A percentile compares a stretch with the other conserved stretches of the same genome.
Evolutionary conservation across 2,888 invertebrate genomes (phyloP).

Genomic region (Lagria hirta): DNA sequence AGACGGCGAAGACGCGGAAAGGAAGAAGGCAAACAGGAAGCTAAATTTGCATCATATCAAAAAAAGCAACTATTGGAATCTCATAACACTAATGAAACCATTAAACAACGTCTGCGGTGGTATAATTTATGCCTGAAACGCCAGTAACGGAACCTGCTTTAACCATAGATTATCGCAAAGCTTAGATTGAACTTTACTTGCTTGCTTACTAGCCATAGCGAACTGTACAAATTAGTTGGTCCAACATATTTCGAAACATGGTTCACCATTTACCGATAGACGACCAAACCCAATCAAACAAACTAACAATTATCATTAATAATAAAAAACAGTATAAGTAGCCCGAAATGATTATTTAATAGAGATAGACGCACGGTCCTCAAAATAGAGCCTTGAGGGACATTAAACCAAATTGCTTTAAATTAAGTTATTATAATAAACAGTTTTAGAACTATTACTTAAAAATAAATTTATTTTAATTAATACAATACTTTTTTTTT

Average conservation of each 20-base stretch:
- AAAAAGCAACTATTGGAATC: constrained; percentile 20
- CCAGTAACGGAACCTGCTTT: constrained; percentile 19
- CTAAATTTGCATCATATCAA: no score
- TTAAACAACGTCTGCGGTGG: constrained; percentile 17
- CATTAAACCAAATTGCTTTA: constrained; percentile 19
- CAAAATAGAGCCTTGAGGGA: constrained; percentile 22
- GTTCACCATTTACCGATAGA: constrained; percentile 19
- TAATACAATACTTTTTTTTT: constrained; percentile 16
- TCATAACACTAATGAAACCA: constrained; percentile 20
- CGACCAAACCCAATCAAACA: constrained; percentile 5
- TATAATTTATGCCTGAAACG: constrained; percentile 20
- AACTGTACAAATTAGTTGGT: constrained; percentile 11
- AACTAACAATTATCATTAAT: constrained; percentile 16
- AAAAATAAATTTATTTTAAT: constrained; percentile 23
- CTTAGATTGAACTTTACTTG: constrained; percentile 19
- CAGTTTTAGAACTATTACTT: constrained; percentile 19
- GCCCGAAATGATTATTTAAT: constrained; percentile 19
- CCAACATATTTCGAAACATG: constrained; percentile 12
- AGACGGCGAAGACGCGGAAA: no score
- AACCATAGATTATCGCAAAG: constrained; percentile 19
- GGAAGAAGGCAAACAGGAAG: no score
- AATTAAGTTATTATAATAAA: constrained; percentile 24
- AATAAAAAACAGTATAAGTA: constrained; percentile 13
- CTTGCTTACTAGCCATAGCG: constrained; percentile 16
- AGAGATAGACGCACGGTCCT: constrained; percentile 18